Conservation (phyloP, 2,113 vertebrate species). For the Nothocercus julius region DNA sequence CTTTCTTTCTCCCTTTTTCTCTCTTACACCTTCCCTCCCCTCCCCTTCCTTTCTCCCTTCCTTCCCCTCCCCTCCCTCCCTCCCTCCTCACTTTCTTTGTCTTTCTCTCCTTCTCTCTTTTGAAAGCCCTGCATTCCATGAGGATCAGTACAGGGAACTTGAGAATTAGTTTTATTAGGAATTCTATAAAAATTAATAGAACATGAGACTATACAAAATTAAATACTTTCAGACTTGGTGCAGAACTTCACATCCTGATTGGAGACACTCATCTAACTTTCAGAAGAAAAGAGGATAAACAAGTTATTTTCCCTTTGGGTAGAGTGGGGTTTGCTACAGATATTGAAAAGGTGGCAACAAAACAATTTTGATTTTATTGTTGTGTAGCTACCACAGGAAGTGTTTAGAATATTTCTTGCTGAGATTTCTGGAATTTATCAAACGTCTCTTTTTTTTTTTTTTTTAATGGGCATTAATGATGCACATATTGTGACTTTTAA, state of each 20-base stretch:
- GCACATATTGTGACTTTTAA: conserved; percentile 72
- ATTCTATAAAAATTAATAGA: not conserved
- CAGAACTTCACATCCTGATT: not conserved
- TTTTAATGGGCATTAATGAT: conserved; percentile 53
- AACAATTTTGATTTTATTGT: not conserved
- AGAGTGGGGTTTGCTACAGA: not conserved
- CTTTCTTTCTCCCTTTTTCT: rapidly evolving
- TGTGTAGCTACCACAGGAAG: not conserved
- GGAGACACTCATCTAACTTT: not conserved
- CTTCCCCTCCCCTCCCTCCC: rapidly evolving
- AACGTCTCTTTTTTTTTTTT: not conserved
- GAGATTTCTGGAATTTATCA: not conserved
- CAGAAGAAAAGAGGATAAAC: not conserved
- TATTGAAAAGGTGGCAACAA: not conserved
- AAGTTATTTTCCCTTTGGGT: not conserved
- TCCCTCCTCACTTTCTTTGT: too few relatives aligned
- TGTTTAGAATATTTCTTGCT: not conserved
- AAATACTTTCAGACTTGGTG: not conserved
- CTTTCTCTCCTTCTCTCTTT: not conserved
- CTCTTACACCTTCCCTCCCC: too few relatives aligned
- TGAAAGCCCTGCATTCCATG: not conserved
- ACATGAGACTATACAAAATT: not conserved
- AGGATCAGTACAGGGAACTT: not conserved
- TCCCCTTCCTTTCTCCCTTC: not conserved
- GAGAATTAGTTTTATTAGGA: not conserved